These are phyloP conservation scores for Anas acuta DNA, from an alignment of 2,797 vertebrate genomes.

Conservation along the genomic window DNA sequence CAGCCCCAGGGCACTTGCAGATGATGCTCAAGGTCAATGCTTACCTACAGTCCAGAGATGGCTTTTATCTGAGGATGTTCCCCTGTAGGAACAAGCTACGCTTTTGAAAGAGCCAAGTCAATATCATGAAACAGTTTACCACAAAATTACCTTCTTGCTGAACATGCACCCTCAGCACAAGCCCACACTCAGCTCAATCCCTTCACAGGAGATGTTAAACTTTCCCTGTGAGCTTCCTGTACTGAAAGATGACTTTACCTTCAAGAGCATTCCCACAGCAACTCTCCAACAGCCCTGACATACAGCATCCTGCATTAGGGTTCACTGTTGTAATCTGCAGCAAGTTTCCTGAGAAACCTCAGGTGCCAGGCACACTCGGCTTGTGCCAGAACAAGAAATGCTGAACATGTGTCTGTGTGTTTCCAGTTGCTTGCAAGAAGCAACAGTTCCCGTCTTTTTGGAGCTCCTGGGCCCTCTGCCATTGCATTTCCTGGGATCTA, in stretches of 20 bases:
- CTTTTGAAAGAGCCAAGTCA: not conserved
- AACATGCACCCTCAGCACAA: not conserved
- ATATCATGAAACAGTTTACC: not conserved
- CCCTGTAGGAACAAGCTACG: not conserved
- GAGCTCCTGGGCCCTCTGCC: not conserved
- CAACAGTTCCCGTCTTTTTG: fast-evolving
- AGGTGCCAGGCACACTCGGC: not conserved
- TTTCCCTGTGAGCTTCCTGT: not conserved
- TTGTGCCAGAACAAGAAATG: not conserved
- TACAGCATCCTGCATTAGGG: not conserved
- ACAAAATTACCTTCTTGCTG: fast-evolving
- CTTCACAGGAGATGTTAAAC: not conserved
- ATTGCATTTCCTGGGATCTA: not conserved
- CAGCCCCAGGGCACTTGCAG: not conserved
- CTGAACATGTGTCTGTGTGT: too few relatives aligned
- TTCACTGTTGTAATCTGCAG: not conserved
- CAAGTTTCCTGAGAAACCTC: not conserved
- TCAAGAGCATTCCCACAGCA: not conserved
- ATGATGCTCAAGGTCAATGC: not conserved
- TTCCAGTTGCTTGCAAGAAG: not conserved
- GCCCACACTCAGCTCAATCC: not conserved
- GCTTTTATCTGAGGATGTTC: not conserved
- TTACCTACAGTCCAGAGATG: not conserved
- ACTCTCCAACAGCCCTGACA: not conserved
- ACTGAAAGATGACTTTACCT: not conserved